Conservation (phyloP, 2,888 invertebrate genomes). For the Sarcophaga rosellei region DNA sequence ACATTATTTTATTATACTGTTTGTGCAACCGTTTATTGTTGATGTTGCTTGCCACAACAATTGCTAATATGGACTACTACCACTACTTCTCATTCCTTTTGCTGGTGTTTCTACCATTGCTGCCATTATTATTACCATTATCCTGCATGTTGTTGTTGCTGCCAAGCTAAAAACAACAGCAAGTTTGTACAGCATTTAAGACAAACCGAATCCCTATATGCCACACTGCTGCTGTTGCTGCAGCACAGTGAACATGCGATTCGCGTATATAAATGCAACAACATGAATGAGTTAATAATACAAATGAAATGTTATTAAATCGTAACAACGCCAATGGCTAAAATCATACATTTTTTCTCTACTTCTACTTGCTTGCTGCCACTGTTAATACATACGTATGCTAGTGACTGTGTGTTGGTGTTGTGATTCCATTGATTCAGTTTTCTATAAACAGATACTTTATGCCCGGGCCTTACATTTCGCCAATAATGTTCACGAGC, state of each 20-base stretch:
- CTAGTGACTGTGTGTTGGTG: not conserved
- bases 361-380: not conserved
- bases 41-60: not conserved
- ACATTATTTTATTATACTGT: conserved; percentile 65
- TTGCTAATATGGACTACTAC: not conserved
- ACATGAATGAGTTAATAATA: conserved; percentile 31
- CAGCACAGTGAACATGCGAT: not conserved
- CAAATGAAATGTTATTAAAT: conserved; percentile 48
- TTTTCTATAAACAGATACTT: not conserved
- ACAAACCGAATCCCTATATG: conserved; percentile 16
- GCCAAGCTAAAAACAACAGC: conserved; percentile 10
- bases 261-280: conserved; percentile 23
- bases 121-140: not conserved
- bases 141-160: not conserved
- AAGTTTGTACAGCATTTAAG: not conserved
- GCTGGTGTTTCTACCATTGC: not conserved
- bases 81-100: not conserved
- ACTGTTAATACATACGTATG: not conserved
- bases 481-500: not conserved
- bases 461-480: not conserved
- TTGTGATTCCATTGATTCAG: conserved; percentile 5
- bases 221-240: conserved; percentile 3
- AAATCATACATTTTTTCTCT: not conserved
- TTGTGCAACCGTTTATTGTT: conserved; percentile 58
- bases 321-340: conserved; percentile 38